Conservation (phyloP, 1,140 invertebrate genomes). For the Rhagoletis pomonella region DNA sequence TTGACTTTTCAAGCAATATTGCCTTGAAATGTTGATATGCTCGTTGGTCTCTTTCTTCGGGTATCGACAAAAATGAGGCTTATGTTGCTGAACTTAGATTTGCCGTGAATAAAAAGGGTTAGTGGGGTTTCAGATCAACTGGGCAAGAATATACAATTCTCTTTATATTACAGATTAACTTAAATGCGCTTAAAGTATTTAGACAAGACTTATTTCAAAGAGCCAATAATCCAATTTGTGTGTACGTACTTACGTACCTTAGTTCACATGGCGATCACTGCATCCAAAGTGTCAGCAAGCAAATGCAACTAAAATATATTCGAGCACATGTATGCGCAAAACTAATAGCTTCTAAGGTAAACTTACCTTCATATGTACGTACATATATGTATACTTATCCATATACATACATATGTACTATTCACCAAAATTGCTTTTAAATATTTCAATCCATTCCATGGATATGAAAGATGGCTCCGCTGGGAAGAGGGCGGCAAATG, state of each 20-base stretch:
- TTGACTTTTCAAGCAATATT: no score
- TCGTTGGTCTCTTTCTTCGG: no score
- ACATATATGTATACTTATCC: background rate
- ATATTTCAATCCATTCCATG: background rate
- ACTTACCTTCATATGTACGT: background rate
- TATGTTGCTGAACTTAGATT: no score
- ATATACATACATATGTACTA: background rate
- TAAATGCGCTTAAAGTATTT: no score
- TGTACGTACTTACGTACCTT: no score
- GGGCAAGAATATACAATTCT: no score
- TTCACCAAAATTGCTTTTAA: slow-evolving; percentile 18
- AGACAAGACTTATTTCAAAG: background rate
- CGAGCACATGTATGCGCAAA: background rate
- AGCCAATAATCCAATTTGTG: slow-evolving; percentile 11
- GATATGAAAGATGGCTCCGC: slow-evolving; percentile 25
- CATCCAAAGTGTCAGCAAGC: background rate
- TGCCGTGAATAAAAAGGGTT: no score
- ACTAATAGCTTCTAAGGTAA: background rate
- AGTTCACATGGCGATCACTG: background rate
- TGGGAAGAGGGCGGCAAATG: background rate
- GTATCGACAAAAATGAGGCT: no score
- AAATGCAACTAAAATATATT: background rate
- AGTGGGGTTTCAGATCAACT: no score
- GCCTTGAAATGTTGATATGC: no score
- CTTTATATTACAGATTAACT: no score